Base-by-base conservation (phyloP, 2,113 vertebrate genomes). In the Neomonachus schauinslandi region DNA sequence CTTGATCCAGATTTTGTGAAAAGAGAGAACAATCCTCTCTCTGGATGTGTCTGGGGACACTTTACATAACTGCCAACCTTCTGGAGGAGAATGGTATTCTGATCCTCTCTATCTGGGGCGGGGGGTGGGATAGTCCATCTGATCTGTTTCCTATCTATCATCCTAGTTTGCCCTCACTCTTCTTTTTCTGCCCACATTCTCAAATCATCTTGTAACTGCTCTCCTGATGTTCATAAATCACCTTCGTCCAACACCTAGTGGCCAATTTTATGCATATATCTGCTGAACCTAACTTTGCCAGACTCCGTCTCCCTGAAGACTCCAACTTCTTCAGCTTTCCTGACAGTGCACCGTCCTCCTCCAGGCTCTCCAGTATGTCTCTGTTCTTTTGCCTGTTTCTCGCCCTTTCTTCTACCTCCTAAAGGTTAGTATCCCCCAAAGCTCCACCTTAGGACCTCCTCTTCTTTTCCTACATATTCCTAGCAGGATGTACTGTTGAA, bases 1-100 rank as follows among this genome's bases (percentile, higher is more conserved):
- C 80, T 94, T 97, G 67, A 96, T 90, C 71, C 89, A 93, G 76
- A 96, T 81, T 96, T 96, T 96, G 82, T 93, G 71, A 84, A 79
- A 80, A 92, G 46, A 92, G 19, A 96, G 22, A 96, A 96, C 14
- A 94, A 36, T 61, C 42, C 42, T 97, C n/a, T 18, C 24, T 86
- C 63, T 91, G 71, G 77, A 71, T 79, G 36, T 24, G 9, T 39
- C 51, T 63, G 65, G 42, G 67, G 39, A 96, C 21, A 72, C 57
- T 93, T 65, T 33, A 42, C 8, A 1, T 36, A 77, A 74, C 1
- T 88, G 72, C 88, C 71, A 92, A 74, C 59, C 53, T 90, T 84
- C 26, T 89, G 28, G 5, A 65, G 7, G 55, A 74, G 59, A 86
- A 51, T 36, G 36, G 5, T n/a, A 71, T 46, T 85, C 14, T 42